phyloP scores from a whole-genome alignment of 2,888 invertebrate genomes.

The Megaustenia siamemsis region DNA sequence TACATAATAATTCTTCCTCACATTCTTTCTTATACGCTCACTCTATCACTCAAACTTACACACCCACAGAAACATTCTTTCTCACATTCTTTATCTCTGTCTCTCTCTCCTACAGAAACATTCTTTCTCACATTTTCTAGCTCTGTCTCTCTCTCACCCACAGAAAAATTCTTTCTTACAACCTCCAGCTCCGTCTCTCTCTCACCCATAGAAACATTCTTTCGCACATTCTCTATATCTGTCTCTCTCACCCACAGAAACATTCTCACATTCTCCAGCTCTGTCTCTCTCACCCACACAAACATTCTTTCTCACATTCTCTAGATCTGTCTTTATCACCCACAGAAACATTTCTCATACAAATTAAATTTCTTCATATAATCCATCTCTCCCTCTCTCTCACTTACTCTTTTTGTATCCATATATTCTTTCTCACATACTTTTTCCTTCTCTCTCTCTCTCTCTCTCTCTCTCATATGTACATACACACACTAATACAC shows the following conservation, averaged over 20 bases:
- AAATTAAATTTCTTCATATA: neutral
- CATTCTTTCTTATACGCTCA: neutral
- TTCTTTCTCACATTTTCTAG: neutral
- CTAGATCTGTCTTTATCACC: too few relatives aligned
- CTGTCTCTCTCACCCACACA: neutral
- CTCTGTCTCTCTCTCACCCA: too few relatives aligned
- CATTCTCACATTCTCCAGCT: neutral
- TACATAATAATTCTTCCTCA: neutral
- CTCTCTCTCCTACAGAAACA: too few relatives aligned
- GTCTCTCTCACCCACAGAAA: slow-evolving; percentile 17
- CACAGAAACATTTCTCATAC: too few relatives aligned
- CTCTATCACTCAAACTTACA: too few relatives aligned
- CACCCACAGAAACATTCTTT: too few relatives aligned
- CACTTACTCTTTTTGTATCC: slow-evolving; percentile 10
- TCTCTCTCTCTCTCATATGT: neutral
- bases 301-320: slow-evolving; percentile 20
- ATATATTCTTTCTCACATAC: neutral
- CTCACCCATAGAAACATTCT: too few relatives aligned
- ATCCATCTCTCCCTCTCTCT: slow-evolving; percentile 8
- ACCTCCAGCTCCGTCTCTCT: too few relatives aligned
- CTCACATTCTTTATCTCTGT: too few relatives aligned
- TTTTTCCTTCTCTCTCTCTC: neutral
- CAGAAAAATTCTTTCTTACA: neutral
- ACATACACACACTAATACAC: too few relatives aligned
- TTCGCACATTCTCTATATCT: neutral